These are phyloP conservation scores for Leptinotarsa texana DNA, from an alignment of 1,140 invertebrate species.

Conservation along the genomic window DNA sequence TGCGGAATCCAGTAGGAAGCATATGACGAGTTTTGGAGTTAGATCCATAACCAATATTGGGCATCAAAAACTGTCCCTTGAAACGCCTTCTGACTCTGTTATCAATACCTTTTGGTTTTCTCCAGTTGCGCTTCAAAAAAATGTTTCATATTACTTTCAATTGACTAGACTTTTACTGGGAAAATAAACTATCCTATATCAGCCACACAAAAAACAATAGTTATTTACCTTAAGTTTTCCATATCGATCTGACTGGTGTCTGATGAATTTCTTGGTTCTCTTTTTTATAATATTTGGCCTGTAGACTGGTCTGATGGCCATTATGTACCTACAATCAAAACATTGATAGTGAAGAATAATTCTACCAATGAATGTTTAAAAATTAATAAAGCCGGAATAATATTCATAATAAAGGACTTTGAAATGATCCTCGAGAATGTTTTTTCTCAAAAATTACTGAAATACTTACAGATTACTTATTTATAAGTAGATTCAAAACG, in stretches of 20 bases:
- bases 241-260: constrained; percentile 97
- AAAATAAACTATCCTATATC: constrained; percentile 25
- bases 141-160: constrained; percentile 24
- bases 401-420: too few species aligned
- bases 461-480: constrained; percentile 26
- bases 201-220: neutral
- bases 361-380: neutral
- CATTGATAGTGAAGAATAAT: neutral
- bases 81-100: constrained; percentile 98
- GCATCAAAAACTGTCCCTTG: constrained; percentile 99
- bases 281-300: constrained; percentile 93
- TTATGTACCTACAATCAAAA: constrained; percentile 28
- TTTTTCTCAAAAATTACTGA: neutral
- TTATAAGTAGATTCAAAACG: neutral
- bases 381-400: too few species aligned
- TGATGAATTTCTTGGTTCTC: constrained; percentile 93
- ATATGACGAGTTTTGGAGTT: constrained; percentile 93
- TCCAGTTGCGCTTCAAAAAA: constrained; percentile 75
- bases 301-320: constrained; percentile 77
- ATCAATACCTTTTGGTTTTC: constrained; percentile 97
- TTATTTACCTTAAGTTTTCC: constrained; percentile 81
- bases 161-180: too few species aligned
- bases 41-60: constrained; percentile 98
- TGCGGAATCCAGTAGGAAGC: constrained; percentile 96
- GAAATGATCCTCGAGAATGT: too few species aligned